These are phyloP conservation scores for Dryobotodes eremita DNA, from an alignment of 2,888 invertebrate genomes.

Conservation along the genomic window DNA sequence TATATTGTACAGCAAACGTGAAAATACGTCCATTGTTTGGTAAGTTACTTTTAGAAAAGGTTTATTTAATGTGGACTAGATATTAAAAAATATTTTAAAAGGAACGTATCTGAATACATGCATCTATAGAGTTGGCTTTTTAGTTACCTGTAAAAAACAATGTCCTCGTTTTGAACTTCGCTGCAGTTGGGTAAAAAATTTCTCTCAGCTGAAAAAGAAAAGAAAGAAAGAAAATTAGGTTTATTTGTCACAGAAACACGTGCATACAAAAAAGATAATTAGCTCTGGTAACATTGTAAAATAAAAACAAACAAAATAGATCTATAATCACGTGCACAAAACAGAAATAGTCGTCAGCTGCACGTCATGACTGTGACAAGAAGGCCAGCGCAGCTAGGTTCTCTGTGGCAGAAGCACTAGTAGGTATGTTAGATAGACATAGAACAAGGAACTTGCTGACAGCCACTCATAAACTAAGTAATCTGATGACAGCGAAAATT, in stretches of 20 bases:
- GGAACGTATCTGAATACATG: neutral
- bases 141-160: neutral
- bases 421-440: neutral
- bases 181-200: neutral
- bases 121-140: too few species aligned
- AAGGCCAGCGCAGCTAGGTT: too few species aligned
- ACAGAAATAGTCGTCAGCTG: too few species aligned
- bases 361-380: too few species aligned
- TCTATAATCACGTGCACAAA: too few species aligned
- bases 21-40: neutral
- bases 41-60: neutral
- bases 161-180: neutral
- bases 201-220: too few species aligned
- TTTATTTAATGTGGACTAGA: neutral
- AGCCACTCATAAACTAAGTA: too few species aligned
- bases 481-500: neutral
- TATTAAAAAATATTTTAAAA: neutral
- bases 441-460: neutral
- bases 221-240: too few species aligned
- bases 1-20: neutral
- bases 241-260: too few species aligned
- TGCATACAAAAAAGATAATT: too few species aligned
- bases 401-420: neutral
- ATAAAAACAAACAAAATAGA: too few species aligned
- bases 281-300: too few species aligned